Evolutionary conservation across 2,113 vertebrate species (phyloP).

Genomic region (Sinocyclocheilus anophthalmus): DNA sequence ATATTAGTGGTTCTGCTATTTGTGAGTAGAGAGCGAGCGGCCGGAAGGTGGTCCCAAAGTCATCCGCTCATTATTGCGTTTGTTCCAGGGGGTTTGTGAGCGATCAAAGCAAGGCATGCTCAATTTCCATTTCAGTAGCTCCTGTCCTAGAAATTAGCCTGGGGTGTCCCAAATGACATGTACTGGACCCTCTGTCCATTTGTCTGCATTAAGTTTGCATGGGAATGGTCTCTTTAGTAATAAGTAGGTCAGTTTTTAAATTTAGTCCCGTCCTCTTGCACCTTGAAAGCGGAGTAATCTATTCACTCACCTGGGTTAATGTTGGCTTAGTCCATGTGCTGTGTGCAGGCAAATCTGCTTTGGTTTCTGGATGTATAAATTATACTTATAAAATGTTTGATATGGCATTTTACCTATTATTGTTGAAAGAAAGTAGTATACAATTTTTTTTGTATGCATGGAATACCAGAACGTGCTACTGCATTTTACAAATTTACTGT

Average conservation of each 20-base stretch:
- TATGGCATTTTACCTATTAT: neutral
- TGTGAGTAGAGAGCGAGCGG: conserved; percentile 49
- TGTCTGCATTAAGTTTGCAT: conserved; percentile 70
- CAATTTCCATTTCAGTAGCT: conserved; percentile 72
- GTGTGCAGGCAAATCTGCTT: neutral
- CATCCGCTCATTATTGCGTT: conserved; percentile 66
- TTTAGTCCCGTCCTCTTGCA: conserved; percentile 66
- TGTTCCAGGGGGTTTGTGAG: conserved; percentile 66
- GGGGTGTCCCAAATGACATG: conserved; percentile 74
- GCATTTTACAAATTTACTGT: neutral
- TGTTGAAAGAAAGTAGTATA: neutral
- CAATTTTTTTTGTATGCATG: neutral
- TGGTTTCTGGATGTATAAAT: neutral
- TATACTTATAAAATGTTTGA: neutral
- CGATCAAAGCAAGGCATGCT: conserved; percentile 52
- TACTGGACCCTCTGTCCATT: conserved; percentile 76
- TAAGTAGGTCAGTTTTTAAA: conserved; percentile 78
- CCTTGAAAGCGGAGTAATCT: conserved; percentile 67
- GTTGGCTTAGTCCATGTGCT: conserved; percentile 8
- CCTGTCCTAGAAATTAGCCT: conserved; percentile 83
- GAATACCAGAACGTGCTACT: neutral
- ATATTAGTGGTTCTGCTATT: neutral
- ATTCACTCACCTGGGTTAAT: conserved; percentile 52
- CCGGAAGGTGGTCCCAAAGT: conserved; percentile 64
- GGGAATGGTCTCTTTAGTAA: conserved; percentile 62